Percentiles rank a stretch among this genome's conserved stretches.
phyloP scores from a whole-genome alignment of 2,113 vertebrate species.

The Prinia subflava region DNA sequence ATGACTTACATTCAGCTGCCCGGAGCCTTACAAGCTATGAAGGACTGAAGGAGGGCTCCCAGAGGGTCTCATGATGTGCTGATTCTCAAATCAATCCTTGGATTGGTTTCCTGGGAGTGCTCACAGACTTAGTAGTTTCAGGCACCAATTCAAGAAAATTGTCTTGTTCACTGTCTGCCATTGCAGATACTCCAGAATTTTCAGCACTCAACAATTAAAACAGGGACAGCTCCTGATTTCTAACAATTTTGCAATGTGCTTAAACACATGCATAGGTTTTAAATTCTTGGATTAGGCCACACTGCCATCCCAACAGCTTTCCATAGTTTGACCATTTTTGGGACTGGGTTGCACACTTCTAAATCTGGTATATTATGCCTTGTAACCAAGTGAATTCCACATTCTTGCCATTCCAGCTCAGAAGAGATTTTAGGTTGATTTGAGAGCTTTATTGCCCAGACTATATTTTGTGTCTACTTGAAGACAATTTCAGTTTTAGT shows the following conservation, averaged over 20 bases:
- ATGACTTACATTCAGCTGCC: conserved; percentile 39
- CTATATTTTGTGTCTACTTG: neutral
- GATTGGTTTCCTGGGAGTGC: conserved; percentile 8
- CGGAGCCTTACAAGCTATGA: conserved; percentile 35
- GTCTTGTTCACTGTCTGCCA: neutral
- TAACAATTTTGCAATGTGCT: neutral
- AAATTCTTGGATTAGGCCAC: neutral
- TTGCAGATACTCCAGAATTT: neutral
- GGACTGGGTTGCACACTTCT: neutral
- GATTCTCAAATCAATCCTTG: conserved; percentile 52
- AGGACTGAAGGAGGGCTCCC: conserved; percentile 36
- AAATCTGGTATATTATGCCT: neutral
- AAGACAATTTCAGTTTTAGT: neutral
- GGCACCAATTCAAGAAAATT: conserved; percentile 22
- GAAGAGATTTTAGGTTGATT: neutral
- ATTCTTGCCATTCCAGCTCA: neutral
- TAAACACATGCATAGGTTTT: neutral
- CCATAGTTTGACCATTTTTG: neutral
- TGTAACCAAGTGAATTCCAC: neutral
- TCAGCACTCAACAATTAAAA: neutral
- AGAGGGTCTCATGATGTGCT: conserved; percentile 31
- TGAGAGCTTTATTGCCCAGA: neutral
- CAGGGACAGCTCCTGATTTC: neutral
- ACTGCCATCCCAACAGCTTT: neutral
- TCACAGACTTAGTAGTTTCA: conserved; percentile 11